Percentiles rank a stretch among this genome's conserved stretches.
Conservation (phyloP, 2,797 vertebrate species). For the Peromyscus eremicus region DNA sequence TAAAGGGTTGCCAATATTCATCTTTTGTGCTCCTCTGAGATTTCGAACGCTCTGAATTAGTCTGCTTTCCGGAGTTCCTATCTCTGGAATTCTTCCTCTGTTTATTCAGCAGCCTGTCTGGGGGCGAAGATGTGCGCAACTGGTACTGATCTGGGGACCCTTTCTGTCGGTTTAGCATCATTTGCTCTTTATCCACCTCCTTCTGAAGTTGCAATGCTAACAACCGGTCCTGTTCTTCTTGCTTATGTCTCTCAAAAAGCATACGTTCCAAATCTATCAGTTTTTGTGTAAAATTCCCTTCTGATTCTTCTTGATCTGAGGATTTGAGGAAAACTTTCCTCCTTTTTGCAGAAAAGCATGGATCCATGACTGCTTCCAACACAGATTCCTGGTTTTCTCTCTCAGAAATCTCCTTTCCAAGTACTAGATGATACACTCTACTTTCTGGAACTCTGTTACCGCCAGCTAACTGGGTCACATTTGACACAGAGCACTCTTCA, state of each 20-base stretch:
- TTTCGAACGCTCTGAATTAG: constrained; percentile 73
- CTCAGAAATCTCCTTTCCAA: constrained; percentile 78
- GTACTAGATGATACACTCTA: constrained; percentile 32
- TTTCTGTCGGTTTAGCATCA: constrained; percentile 91
- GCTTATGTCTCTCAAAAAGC: constrained; percentile 88
- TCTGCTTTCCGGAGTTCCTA: constrained; percentile 58
- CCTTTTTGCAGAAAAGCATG: constrained; percentile 86
- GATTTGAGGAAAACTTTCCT: constrained; percentile 85
- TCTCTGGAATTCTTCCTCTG: constrained; percentile 74
- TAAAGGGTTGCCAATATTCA: constrained; percentile 85
- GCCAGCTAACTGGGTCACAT: background rate
- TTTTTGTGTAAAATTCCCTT: constrained; percentile 83
- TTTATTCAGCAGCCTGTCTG: constrained; percentile 61
- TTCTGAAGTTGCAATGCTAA: constrained; percentile 93
- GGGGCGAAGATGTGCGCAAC: constrained; percentile 84
- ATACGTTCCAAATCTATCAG: constrained; percentile 87
- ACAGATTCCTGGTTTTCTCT: constrained; percentile 81
- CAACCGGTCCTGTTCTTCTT: constrained; percentile 94
- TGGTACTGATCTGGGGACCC: constrained; percentile 92
- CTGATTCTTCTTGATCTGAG: constrained; percentile 77
- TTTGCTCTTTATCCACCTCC: constrained; percentile 90
- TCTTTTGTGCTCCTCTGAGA: constrained; percentile 71
- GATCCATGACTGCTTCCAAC: constrained; percentile 70
- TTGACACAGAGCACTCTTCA: rapidly evolving
- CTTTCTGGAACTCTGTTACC: background rate